Base-by-base conservation (phyloP, 2,888 invertebrate genomes). In the Suillia variegata region DNA sequence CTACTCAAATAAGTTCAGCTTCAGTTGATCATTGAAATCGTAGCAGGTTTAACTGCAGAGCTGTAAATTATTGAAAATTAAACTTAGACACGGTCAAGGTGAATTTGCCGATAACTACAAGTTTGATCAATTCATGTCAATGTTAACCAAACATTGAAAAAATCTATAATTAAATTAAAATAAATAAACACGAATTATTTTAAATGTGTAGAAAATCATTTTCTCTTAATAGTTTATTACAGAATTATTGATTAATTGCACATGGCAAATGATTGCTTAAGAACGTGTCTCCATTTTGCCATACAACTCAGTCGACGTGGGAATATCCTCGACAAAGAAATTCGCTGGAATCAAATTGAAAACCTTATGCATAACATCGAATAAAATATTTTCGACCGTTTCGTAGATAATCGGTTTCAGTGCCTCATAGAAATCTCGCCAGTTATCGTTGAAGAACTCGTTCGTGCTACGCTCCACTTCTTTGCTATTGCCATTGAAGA, bases 331-430 rank as follows among this genome's bases (percentile, higher is more conserved):
- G 21, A 89, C 84, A 83, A 89, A 87, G 70, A 84, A 89, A 70
- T 87, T 85, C 0, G 87, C 89, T 5, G 89, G 89, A 62, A 89
- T 83, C 68, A 87, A 86, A 71, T 89, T 84, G 69, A 90, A 89
- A 20, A 89, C 83, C 68, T 83, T 85, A 68, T 85, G 84, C 78
- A 89, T 81, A 66, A 89, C 85, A 21, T 85, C 86, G 38, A 86
- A 79, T 71, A 89, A 83, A 65, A 89, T 87, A 63, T 86, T 87
- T 80, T 88, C 85, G 22, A 89, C 88, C 1, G 89, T 89, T 74
- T 86, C 86, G 1, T 85, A 83, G 64, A 89, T 81, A 64, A 89
- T 86, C 26, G 89, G 89, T 67, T 87, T 84, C 33, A 89, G 79
- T 2, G 89, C 88, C 73, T 89, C 89, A 0, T 88, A 86, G 0